Base-by-base conservation (phyloP, 2,113 vertebrate species). In the Calyptommatus sinebrachiatus region DNA sequence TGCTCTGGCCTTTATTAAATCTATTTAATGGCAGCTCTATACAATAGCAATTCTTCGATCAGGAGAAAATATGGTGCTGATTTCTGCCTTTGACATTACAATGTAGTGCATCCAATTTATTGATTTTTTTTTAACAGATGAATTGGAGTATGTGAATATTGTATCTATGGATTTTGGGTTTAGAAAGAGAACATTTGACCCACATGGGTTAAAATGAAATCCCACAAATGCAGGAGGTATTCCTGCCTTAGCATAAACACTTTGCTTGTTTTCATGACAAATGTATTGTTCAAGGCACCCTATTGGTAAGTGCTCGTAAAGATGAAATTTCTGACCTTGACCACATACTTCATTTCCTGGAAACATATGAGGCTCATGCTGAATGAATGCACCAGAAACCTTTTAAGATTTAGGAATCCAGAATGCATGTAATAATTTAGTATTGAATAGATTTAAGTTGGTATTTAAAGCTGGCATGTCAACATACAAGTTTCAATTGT, bases 301-400 rank as follows among this genome's bases (percentile, higher is more conserved):
- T 90, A 89, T 89, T 86, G 71, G 82, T 77, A 87, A 87, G 86
- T 87, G 85, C 73, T 89, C 73, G 14, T 50, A 77, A 86, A 88
- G 77, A 85, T 81, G 0, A 62, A 80, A 84, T 10, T 78, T 78
- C 84, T 87, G 85, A 89, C 90, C 84, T 90, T 91, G 86, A 79
- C 89, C 79, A 60, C 86, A 84, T 87, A 79, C 66, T 83, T 72
- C 75, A 80, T 71, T 84, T 80, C 35, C 87, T 83, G 86, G 86
- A 88, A 91, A 48, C 72, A 68, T 84, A 83, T 89, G 87, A 86
- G 77, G 80, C 85, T 87, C 86, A 71, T 48, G 1, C 68, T 79
- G 86, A 84, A 48, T 86, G 83, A 69, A 90, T 90, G 70, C 76
- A 88, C 75, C 81, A 88, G 83, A 75, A 78, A 85, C 82, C 85